phyloP scores from a whole-genome alignment of 2,888 invertebrate genomes.

The Boloria euphrosyne region DNA sequence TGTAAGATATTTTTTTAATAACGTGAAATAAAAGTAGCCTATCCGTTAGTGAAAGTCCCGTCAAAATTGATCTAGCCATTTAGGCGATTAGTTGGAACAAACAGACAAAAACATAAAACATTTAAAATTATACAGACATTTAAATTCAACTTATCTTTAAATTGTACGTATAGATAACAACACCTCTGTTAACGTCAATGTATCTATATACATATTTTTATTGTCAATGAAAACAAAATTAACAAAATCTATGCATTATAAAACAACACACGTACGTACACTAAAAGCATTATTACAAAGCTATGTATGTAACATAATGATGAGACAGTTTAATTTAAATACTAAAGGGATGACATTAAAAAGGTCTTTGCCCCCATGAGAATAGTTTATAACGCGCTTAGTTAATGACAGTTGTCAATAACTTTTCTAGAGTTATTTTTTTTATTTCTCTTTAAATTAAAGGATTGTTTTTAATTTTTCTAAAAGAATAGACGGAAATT shows the following conservation, averaged over 20 bases:
- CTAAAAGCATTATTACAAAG: constrained; percentile 19
- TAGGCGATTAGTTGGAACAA: no score
- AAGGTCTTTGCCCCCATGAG: background rate
- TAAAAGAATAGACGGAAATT: no score
- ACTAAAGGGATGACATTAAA: background rate
- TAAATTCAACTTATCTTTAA: no score
- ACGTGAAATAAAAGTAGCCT: no score
- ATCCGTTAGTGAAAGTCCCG: no score
- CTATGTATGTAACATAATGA: constrained; percentile 9
- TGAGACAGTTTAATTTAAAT: constrained; percentile 3
- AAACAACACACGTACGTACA: constrained; percentile 21
- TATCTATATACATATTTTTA: background rate
- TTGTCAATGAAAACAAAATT: background rate
- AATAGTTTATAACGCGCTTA: background rate
- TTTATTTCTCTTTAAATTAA: background rate
- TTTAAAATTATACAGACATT: no score
- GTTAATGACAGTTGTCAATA: background rate
- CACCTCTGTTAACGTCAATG: no score
- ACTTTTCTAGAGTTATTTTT: background rate
- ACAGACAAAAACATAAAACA: no score
- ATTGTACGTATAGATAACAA: no score
- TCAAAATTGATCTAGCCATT: no score
- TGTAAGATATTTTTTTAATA: no score
- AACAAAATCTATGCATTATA: constrained; percentile 14
- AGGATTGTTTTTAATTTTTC: no score